Base-by-base conservation (phyloP, 2,113 vertebrate genomes). In the Mixornis gularis region DNA sequence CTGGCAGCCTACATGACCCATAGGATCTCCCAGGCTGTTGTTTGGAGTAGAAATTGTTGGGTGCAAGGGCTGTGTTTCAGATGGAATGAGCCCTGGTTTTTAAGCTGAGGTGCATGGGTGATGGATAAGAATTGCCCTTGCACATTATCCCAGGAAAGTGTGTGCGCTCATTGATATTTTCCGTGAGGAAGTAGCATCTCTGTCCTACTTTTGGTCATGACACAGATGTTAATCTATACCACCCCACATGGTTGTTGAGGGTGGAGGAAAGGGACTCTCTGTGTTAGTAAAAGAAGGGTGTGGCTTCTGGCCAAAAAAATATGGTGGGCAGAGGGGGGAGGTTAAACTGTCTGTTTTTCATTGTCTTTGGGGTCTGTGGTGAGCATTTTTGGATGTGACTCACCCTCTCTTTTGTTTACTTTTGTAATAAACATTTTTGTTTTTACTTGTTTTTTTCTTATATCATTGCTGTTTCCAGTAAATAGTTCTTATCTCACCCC, bases 251-350 rank as follows among this genome's bases (percentile, higher is more conserved):
- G 5, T 32, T 68, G 46, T 20, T 40, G 32, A 40, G 10, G 14
- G 20, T 13, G 3, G 11, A 29, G 25, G 29, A 21, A 68, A 60
- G 20, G n/a, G 17, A 30, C 6, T 34, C 27, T 64, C 12, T 15
- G 4, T 5, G n/a, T 40, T 34, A 18, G 10, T 14, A 74, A 38
- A 64, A 66, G 17, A 72, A 44, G 12, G 6, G 8, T 2, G 1
- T 26, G 14, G 14, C 10, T 60, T 74, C 25, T 58, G 60, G 19
- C 8, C 4, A 18, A 58, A 41, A 65, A 72, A 51, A 51, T 34
- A 6, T 44, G 44, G 52, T 36, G 7, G 17, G 17, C 1, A 3
- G 55, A 4, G 4, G 3, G 3, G 21, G 13, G 13, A 51, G 13
- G 16, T 12, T 38, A 73, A 52, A 3, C 40, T 46, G 20, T 53